Evolutionary conservation across 1,140 invertebrate genomes (phyloP), one percentile per base, ranked within the genome.

Genomic region (Drosophila pseudoananassae): DNA sequence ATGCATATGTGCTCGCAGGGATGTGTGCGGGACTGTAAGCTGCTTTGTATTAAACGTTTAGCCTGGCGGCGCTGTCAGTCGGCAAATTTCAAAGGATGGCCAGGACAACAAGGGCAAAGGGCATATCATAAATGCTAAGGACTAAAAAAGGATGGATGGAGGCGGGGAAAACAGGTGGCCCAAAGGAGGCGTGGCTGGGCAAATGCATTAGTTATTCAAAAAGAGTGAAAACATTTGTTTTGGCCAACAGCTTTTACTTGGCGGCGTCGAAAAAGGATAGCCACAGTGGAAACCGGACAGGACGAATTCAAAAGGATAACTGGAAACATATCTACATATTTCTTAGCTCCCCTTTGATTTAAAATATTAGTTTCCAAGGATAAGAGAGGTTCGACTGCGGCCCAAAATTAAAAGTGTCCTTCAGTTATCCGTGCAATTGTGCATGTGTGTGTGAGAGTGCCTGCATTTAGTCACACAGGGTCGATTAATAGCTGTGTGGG

Each of bases 151-250:
- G 8, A 46, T 43, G 57, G 12, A 9, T 8, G 29, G 45, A 29
- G n/a, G 17, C 8, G 12, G 2, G 8, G 25, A 25, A 14, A 7
- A 43, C 15, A 53, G 38, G 40, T 23, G 60, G 33, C 25, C 51
- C 29, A 9, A 17, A 14, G 14, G 15, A 29, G 27, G 49, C 6
- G 10, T 29, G 9, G 31, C 17, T 46, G 15, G 60, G 49, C 40
- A 76, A 84, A 79, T 82, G 85, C 82, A 85, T 87, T 88, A 78
- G 83, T 68, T 88, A 88, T 87, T 87, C 76, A 82, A 78, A 71
- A 78, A 71, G 74, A 76, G 63, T 61, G 64, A 76, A 76, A 76
- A 76, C 74, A 69, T 76, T 76, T 76, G 63, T 61, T 70, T 59
- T 76, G 54, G 38, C 54, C 40, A 38, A 25, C 49, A 68, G 38